Evolutionary conservation across 2,888 invertebrate species (phyloP), one percentile per base, ranked within the genome.

Genomic region (Lithophane ornitopus): DNA sequence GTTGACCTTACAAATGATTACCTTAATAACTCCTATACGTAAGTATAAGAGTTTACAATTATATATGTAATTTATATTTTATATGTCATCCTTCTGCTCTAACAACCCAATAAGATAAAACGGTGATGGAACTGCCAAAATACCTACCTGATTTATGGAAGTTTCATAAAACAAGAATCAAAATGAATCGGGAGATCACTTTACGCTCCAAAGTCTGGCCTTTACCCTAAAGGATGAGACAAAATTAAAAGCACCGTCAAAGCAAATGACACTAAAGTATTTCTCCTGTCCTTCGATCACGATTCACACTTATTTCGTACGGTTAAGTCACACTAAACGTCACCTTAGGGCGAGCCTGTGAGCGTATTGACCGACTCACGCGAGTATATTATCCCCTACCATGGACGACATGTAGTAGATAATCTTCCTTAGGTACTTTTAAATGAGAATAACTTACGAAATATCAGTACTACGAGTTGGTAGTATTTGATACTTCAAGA

Each of bases 251-350:
- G 90, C 88, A 85, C 74, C 90, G 88, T 90, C 91, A 89, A 82
- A 84, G 80, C 82, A 92, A 93, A 91, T 89, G 92, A 92, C 92
- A 90, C 85, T 85, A 80, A 90, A 90, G 89, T 90, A 91, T 91
- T 90, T 91, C 89, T 88, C 84, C 86, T 73, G 85, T 79, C 74
- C 78, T 76, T 74, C 81, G 89, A 90, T 91, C 91, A 92, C 91
- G 91, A 91, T 88, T 86, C 86, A 82, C 86, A 86, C 86, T 80
- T 85, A 77, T 88, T 87, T 89, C 90, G 90, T 84, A 89, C 89
- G 89, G 89, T 91, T 87, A 89, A 87, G 88, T 86, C 89, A 90
- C 90, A 90, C 88, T 89, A 91, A 90, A 89, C 88, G 91, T 89
- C 87, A 91, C 91, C 93, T 91, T 88, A 88, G 90, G 92, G 93